Percentiles rank a stretch among this genome's conserved stretches.
phyloP scores from a whole-genome alignment of 92 coral and sea anemone species.

The Siderastrea radians region DNA sequence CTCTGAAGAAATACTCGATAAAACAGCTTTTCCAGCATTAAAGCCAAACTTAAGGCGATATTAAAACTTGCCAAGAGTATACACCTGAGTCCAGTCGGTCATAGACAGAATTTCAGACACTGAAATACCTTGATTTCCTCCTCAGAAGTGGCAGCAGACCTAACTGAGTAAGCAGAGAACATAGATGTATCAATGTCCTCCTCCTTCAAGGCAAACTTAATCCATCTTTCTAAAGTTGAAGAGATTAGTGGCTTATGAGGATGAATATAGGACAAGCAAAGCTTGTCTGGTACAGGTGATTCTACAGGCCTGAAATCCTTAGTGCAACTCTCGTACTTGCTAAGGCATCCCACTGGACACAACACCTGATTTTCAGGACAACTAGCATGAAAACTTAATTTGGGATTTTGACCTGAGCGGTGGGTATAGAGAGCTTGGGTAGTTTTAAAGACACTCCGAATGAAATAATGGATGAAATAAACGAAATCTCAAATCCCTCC shows the following conservation, averaged over 20 bases:
- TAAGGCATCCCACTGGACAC: slow-evolving; percentile 47
- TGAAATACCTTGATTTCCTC: background rate
- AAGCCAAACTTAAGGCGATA: no score
- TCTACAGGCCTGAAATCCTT: slow-evolving; percentile 22
- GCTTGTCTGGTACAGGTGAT: slow-evolving; percentile 37
- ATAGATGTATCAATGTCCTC: background rate
- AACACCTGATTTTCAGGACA: slow-evolving; percentile 36
- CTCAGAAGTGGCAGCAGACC: background rate
- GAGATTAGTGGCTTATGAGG: slow-evolving; percentile 58
- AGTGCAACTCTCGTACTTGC: slow-evolving; percentile 38
- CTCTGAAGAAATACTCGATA: no score
- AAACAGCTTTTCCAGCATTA: no score
- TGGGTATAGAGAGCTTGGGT: slow-evolving; percentile 29
- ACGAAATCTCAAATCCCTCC: slow-evolving; percentile 49
- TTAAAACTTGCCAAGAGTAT: no score
- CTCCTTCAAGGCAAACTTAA: background rate
- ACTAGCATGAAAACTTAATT: slow-evolving; percentile 53
- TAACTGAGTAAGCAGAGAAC: background rate
- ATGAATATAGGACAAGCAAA: slow-evolving; percentile 39
- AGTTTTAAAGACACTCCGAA: slow-evolving; percentile 50
- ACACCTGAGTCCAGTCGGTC: background rate
- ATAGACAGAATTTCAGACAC: background rate
- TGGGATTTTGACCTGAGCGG: slow-evolving; percentile 30
- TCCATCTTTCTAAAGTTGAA: slow-evolving; percentile 35
- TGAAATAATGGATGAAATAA: slow-evolving; percentile 15